Base-by-base conservation (phyloP, 2,113 vertebrate genomes). In the Actenoides lindsayi region DNA sequence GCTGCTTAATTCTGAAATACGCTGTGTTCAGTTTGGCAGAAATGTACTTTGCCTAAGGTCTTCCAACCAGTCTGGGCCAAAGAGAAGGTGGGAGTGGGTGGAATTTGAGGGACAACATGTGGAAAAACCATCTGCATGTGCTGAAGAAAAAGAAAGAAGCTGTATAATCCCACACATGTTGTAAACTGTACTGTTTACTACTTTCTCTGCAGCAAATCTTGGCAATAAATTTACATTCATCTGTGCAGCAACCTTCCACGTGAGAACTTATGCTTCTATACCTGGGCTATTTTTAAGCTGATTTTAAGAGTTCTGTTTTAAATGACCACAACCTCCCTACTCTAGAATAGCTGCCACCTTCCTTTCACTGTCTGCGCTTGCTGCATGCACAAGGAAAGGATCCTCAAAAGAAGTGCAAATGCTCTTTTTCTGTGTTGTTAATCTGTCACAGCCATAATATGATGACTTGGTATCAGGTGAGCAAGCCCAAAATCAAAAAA, bases 21-120 rank as follows among this genome's bases (percentile, higher is more conserved):
- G 0, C 27, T 0, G 2, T 42, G 30, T 18, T 71, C 0, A 0
- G 23, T 73, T 59, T 39, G 33, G 57, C 68, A 35, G 28, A 56
- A 13, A 33, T 0, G 2, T 17, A 0, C 0, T 28, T 64, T 4
- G 4, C 35, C 37, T 53, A 35, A 94, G 68, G 59, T 73, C 63
- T 62, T 83, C 67, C 1, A 5, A 27, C 13, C 16, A 25, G 42
- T 10, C 54, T 33, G 75, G n/a, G 65, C 79, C 76, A 86, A 80
- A 89, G 83, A 46, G 35, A 68, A 69, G 27, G 15, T 39, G 44
- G 8, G 53, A 68, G 35, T 14, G n/a, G 67, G 50, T 69, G 33
- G 53, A 39, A 44, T 20, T 57, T 68, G n/a, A 60, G 35, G 23
- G 48, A 88, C 35, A 57, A 33, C 83, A 35, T 3, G 15, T 54